Conservation (phyloP, 2,113 vertebrate genomes). For the Cyphomyrus discorhynchus region DNA sequence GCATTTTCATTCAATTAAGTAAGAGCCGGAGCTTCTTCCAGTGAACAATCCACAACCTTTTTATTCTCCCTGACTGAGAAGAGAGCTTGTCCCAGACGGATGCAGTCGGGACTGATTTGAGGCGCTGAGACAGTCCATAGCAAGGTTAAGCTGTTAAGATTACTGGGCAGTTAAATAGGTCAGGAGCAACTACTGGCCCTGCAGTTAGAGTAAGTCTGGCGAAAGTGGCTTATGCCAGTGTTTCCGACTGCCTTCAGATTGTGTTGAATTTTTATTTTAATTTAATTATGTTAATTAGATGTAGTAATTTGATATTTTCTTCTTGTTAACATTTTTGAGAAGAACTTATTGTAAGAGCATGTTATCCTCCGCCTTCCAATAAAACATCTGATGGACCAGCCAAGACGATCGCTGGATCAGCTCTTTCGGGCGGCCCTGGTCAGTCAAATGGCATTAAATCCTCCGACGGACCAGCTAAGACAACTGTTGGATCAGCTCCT, state of each 20-base stretch:
- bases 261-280: neutral
- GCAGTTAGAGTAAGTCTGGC: neutral
- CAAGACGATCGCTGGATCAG: neutral
- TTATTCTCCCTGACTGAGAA: neutral
- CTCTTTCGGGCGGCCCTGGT: neutral
- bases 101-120: constrained; percentile 20
- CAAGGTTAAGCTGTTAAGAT: constrained; percentile 65
- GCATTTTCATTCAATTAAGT: neutral
- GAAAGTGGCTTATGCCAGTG: neutral
- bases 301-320: neutral
- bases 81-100: neutral
- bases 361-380: neutral
- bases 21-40: neutral
- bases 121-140: constrained; percentile 45
- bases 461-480: neutral
- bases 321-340: neutral
- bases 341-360: neutral
- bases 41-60: neutral
- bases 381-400: neutral
- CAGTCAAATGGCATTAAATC: neutral
- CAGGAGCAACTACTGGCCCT: constrained; percentile 45
- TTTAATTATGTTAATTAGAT: neutral
- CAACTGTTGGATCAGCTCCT: neutral
- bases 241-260: neutral
- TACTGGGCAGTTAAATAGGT: constrained; percentile 55